These are phyloP conservation scores for Oryzias dopingdopingensis DNA, from an alignment of 2,797 vertebrate species.

Conservation along the genomic window DNA sequence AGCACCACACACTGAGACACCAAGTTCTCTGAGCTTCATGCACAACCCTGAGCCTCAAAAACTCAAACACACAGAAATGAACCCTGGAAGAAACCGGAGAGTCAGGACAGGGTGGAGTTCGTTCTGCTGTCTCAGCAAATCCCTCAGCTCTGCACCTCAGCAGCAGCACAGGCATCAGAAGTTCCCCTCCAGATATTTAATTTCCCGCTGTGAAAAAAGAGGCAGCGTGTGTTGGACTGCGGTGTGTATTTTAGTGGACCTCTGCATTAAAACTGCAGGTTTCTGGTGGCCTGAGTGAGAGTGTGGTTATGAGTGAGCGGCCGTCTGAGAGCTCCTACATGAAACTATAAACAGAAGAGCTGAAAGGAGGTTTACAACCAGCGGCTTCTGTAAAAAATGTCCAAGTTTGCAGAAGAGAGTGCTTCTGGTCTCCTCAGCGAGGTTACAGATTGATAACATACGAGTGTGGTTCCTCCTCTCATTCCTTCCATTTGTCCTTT, in stretches of 20 bases:
- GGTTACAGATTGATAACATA: conserved; percentile 48
- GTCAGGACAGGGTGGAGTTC: conserved; percentile 58
- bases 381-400: conserved; percentile 30
- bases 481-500: conserved; percentile 58
- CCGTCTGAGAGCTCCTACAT: conserved; percentile 27
- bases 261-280: conserved; percentile 26
- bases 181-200: conserved; percentile 41
- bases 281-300: conserved; percentile 38
- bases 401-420: conserved; percentile 24
- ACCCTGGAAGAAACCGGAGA: conserved; percentile 56
- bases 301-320: conserved; percentile 21
- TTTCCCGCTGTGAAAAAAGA: conserved; percentile 32
- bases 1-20: conserved; percentile 47
- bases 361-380: conserved; percentile 38
- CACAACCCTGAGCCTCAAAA: conserved; percentile 38
- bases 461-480: conserved; percentile 47
- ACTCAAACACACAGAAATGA: conserved; percentile 28
- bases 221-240: conserved; percentile 16
- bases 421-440: conserved; percentile 15
- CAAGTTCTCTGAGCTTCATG: conserved; percentile 20
- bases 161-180: conserved; percentile 43
- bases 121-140: conserved; percentile 62
- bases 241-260: conserved; percentile 41
- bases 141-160: conserved; percentile 58
- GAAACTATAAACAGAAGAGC: conserved; percentile 51